Base-by-base conservation (phyloP, 2,797 vertebrate species). In the Decapterus maruadsi region DNA sequence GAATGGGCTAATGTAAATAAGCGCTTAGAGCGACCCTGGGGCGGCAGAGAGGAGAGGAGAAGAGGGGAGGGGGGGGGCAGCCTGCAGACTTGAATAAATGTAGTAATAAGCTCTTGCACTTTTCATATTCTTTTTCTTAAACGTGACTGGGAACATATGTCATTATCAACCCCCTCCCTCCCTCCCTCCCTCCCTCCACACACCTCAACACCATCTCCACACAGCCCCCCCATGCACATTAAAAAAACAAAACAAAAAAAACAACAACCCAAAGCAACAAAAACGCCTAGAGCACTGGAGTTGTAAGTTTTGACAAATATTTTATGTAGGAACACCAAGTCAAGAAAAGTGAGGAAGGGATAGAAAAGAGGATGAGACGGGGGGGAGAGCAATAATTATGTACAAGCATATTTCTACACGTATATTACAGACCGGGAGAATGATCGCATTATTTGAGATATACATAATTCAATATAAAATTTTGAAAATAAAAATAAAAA, bases 401-500 rank as follows among this genome's bases (percentile, higher is more conserved):
- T 98, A 99, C 98, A 99, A 94, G 96, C 97, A 94, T 95, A 96
- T 98, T 97, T 98, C 97, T 98, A 99, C 97, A 99, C 96, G 97
- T 99, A 99, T 99, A 98, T 97, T 99, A 99, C 98, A 99, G 96
- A 97, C 95, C 96, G 97, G 97, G 97, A 96, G 95, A 96, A 97
- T 96, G 97, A 96, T 96, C 95, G 96, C 96, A 96, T 97, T 96
- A 97, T 97, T 95, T 97, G 96, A 97, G 97, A 98, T 99, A 99
- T 98, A 99, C 97, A 99, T 98, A 99, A 99, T 99, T 98, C 98
- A 98, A 95, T 99, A 99, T 99, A 99, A 99, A 99, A 99, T 97
- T 97, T 99, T 96, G 96, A 99, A 93, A 99, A 99, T 99, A 99
- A 99, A 99, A 99, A 98, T 98, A 99, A 99, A 98, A 99, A 98